Evolutionary conservation across 2,797 vertebrate species (phyloP).

Genomic region (Triplophysa yarkandensis): DNA sequence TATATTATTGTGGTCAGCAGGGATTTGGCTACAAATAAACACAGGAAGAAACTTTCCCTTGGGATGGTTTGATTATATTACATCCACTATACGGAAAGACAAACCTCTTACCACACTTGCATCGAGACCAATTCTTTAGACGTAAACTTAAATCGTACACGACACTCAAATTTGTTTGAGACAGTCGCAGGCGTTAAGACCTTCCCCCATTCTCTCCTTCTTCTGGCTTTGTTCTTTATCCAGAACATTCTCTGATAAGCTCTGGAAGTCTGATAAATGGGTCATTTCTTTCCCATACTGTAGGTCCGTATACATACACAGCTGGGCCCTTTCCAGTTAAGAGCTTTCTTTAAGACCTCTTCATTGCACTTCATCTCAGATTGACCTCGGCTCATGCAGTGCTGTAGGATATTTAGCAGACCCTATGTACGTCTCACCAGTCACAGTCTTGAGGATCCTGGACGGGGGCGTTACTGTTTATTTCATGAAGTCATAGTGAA

Average conservation of each 20-base stretch:
- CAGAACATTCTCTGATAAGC: slow-evolving; percentile 43
- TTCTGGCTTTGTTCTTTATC: slow-evolving; percentile 27
- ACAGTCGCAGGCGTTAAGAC: not conserved
- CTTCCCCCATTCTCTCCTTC: slow-evolving; percentile 8
- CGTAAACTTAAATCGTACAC: not conserved
- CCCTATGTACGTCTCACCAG: not conserved
- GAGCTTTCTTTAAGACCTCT: not conserved
- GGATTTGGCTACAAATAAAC: slow-evolving; percentile 72
- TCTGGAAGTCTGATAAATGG: slow-evolving; percentile 41
- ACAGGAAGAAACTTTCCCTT: slow-evolving; percentile 68
- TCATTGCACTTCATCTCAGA: not conserved
- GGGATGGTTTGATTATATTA: slow-evolving; percentile 63
- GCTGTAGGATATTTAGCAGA: not conserved
- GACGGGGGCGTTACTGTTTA: not conserved
- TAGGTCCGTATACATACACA: not conserved
- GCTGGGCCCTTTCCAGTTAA: not conserved
- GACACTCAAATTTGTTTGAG: too few species aligned
- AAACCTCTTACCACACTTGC: slow-evolving; percentile 31
- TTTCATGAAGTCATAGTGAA: slow-evolving; percentile 18
- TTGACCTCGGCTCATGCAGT: slow-evolving; percentile 1
- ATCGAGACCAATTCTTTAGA: slow-evolving; percentile 35
- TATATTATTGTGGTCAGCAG: slow-evolving; percentile 57
- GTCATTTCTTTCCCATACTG: slow-evolving; percentile 35
- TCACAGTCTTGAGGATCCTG: not conserved
- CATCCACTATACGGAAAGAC: slow-evolving; percentile 46